Conservation (phyloP, 2,113 vertebrate genomes). For the Chamaetylas fuelleborni region DNA sequence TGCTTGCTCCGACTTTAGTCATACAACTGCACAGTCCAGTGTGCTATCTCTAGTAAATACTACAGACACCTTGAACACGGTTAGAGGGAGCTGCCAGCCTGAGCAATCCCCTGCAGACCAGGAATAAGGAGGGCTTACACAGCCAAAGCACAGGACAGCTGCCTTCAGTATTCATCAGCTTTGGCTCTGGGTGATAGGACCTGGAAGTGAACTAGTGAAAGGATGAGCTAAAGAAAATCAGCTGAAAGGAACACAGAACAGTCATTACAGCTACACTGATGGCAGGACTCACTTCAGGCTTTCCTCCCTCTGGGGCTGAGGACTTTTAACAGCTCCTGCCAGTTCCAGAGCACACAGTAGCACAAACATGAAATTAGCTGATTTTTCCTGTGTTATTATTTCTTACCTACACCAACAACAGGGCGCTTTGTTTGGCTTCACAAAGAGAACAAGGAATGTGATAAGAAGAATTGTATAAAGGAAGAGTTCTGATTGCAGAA, state of each 20-base stretch:
- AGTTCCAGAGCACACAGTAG: background rate
- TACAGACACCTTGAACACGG: background rate
- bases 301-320: background rate
- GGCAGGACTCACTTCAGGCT: background rate
- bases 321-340: background rate
- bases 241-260: background rate
- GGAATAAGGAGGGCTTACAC: background rate
- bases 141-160: background rate
- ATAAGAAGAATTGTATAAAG: background rate
- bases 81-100: background rate
- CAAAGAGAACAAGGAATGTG: rapidly evolving
- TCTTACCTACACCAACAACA: background rate
- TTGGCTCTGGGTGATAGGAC: background rate
- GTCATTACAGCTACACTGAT: rapidly evolving
- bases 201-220: background rate
- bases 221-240: background rate
- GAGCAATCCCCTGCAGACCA: background rate
- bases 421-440: background rate
- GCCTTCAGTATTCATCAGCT: background rate
- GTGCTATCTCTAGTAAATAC: background rate
- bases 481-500: background rate
- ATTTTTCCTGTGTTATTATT: background rate
- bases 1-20: background rate
- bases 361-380: background rate
- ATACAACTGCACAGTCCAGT: background rate